These are phyloP conservation scores for Acleris cristana DNA, from an alignment of 2,888 invertebrate species.

Conservation along the genomic window DNA sequence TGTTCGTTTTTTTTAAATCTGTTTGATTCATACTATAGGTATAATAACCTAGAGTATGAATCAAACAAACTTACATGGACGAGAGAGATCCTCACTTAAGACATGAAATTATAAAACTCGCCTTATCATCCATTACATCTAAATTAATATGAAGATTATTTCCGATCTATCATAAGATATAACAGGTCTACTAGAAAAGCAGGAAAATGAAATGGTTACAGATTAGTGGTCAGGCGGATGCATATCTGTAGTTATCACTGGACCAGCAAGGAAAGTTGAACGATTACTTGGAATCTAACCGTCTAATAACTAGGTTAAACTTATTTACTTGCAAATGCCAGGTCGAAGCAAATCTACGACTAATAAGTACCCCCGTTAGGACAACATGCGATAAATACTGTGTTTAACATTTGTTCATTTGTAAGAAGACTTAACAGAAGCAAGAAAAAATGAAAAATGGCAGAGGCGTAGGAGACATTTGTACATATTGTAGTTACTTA, in stretches of 20 bases:
- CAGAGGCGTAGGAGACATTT: too few relatives aligned
- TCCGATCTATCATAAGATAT: not conserved
- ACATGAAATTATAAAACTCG: not conserved
- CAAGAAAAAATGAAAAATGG: too few relatives aligned
- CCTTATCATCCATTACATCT: not conserved
- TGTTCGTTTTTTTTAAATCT: too few relatives aligned
- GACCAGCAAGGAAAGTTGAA: slow-evolving; percentile 20
- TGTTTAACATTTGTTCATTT: not conserved
- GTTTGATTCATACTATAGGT: too few relatives aligned
- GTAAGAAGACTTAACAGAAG: too few relatives aligned
- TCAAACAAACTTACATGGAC: too few relatives aligned
- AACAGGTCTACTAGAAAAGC: slow-evolving; percentile 35
- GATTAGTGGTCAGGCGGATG: slow-evolving; percentile 20
- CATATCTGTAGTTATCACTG: slow-evolving; percentile 12
- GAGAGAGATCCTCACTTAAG: not conserved
- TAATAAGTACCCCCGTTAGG: not conserved
- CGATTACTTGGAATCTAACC: slow-evolving; percentile 4
- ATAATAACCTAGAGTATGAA: too few relatives aligned
- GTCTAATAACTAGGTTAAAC: slow-evolving; percentile 7
- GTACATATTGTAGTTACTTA: too few relatives aligned
- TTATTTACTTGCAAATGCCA: not conserved
- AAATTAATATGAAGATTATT: not conserved
- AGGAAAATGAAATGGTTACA: slow-evolving; percentile 33
- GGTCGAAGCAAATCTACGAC: not conserved
- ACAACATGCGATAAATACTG: not conserved